Evolutionary conservation across 2,888 invertebrate species (phyloP), one percentile per base, ranked within the genome.

Genomic region (Dyspetes luteomarginatus): DNA sequence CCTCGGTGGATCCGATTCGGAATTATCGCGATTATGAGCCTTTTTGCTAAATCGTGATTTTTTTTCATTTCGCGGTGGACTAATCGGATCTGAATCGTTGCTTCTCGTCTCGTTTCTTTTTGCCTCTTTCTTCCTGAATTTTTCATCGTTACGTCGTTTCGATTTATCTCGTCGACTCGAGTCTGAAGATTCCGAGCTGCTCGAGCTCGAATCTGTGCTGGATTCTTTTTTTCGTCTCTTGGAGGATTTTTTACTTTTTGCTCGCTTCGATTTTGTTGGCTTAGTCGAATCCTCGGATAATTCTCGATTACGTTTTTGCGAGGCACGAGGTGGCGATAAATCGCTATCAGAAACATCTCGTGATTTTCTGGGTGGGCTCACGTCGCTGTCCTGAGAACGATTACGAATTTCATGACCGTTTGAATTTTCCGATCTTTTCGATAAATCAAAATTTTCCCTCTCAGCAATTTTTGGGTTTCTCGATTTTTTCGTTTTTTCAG

Each of bases 91-190:
- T n/a, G n/a, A n/a, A n/a, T n/a, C n/a, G n/a, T n/a, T n/a, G n/a
- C n/a, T n/a, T n/a, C n/a, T n/a, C n/a, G n/a, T n/a, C n/a, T n/a
- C n/a, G n/a, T n/a, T n/a, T n/a, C n/a, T n/a, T n/a, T n/a, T n/a
- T n/a, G n/a, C 60, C 7, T 78, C 36, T 12, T 68, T 82, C 69
- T 75, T 75, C 36, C 45, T 71, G 2, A 36, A 50, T 56, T 45
- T 79, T 9, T 64, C 12, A n/a, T 15, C 50, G 9, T 79, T 41
- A 58, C 60, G 41, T 73, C 56, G 17, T 78, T 55, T 58, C 69
- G 83, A 26, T 62, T 83, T 69, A 52, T 87, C 84, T 15, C 87
- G 86, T n/a, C 88, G 88, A 24, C 88, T 87, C 19, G 75, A 30
- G 62, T 90, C 89, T 1, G 85, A 83, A 2, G 85, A 82, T 76